Evolutionary conservation across 2,113 vertebrate species (phyloP).

Genomic region (Zosterops pallidus): DNA sequence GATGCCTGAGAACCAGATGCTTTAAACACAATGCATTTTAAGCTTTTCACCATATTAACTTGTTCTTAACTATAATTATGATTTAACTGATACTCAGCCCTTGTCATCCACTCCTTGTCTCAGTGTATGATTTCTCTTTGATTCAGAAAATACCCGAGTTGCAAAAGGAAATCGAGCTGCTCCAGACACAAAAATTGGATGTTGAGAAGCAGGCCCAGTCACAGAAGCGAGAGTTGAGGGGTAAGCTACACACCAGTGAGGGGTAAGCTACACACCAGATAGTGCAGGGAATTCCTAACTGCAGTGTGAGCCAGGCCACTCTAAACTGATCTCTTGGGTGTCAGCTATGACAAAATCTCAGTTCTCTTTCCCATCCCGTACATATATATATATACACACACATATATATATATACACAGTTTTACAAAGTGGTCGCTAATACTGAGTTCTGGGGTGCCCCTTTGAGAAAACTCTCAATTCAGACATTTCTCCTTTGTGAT

Average conservation of each 20-base stretch:
- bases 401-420: neutral
- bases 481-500: neutral
- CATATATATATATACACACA: no score
- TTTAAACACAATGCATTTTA: neutral
- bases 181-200: conserved; percentile 84
- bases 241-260: conserved; percentile 73
- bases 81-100: neutral
- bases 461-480: neutral
- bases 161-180: conserved; percentile 85
- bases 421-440: neutral
- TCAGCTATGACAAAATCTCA: neutral
- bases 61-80: neutral
- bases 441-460: neutral
- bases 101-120: neutral
- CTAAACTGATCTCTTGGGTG: neutral
- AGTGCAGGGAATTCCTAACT: neutral
- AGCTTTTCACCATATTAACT: neutral
- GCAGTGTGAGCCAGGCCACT: neutral
- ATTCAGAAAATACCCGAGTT: conserved; percentile 86
- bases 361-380: neutral
- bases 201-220: conserved; percentile 83
- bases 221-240: conserved; percentile 86
- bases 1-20: neutral
- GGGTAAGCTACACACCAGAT: conserved; percentile 67
- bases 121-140: neutral